Base-by-base conservation (phyloP, 2,888 invertebrate species). In the Eumacrocentrus americanus region DNA sequence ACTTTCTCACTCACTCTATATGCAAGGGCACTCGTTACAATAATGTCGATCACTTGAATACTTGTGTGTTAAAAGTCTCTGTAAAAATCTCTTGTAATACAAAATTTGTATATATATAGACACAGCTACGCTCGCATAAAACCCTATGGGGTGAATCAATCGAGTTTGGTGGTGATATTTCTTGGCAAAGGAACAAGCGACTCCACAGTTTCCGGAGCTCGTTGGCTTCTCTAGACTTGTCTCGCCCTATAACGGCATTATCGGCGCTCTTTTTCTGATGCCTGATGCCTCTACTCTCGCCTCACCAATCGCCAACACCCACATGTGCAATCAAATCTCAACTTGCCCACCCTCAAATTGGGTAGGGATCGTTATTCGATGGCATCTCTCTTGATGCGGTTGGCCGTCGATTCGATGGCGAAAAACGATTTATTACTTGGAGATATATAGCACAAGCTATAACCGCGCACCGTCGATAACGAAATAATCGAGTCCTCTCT, bases 311-410 rank as follows among this genome's bases (percentile, higher is more conserved):
- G n/a, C n/a, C n/a, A n/a, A n/a, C n/a, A n/a, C n/a, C n/a, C n/a
- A n/a, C n/a, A n/a, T n/a, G n/a, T n/a, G n/a, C n/a, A n/a, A n/a
- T n/a, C n/a, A n/a, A n/a, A n/a, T n/a, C n/a, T n/a, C n/a, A n/a
- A n/a, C n/a, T n/a, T n/a, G n/a, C n/a, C n/a, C n/a, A n/a, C n/a
- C n/a, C n/a, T n/a, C n/a, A n/a, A n/a, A n/a, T n/a, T n/a, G n/a
- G n/a, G n/a, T n/a, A n/a, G n/a, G n/a, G n/a, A n/a, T n/a, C 56
- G 61, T 61, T 61, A 64, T 56, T 57, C 61, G 59, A 61, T 61
- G 52, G 22, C 37, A 16, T 52, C 46, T 46, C 58, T 11, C n/a
- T n/a, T n/a, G 40, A 12, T 38, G 40, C 47, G 20, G n/a, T 14
- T 11, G 34, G 16, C 11, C 22, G 35, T 46, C 29, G 44, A 38